Evolutionary conservation across 64 coral and sea anemone species (phyloP), one percentile per base, ranked within the genome.

Genomic region (Porites lutea): DNA sequence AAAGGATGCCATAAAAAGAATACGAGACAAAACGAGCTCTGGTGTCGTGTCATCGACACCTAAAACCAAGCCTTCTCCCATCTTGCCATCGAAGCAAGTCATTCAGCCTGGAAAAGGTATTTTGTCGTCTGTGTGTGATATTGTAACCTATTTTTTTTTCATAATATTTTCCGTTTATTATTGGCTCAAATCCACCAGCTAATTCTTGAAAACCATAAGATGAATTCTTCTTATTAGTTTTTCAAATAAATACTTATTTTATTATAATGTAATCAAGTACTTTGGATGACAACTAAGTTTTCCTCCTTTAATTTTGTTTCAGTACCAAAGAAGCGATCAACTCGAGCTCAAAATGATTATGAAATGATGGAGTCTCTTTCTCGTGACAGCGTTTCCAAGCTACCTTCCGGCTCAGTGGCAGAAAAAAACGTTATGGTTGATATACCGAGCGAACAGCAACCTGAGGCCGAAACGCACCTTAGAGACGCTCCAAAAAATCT

Each of bases 1-100:
- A 50, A 48, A 84, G 81, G 81, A 84, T 45, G 81, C 81, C 14
- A 67, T 84, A 10, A 84, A 84, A 10, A 61, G 81, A 64, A 68
- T 8, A 10, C 61, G 46, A 52, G 63, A 52, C 3, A 84, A 68
- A 68, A 69, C 19, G 43, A 84, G 81, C 15, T 52, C 81, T 18
- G 81, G 46, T 15, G 52, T 37, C 19, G 63, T 51, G 46, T 52
- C 48, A 52, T 51, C 81, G 62, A 80, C 54, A 43, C 78, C 78
- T 2, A 84, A 52, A 84, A 69, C 13, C 63, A 84, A 84, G 69
- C 81, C 27, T 37, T 37, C 81, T 84, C 81, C 81, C 19, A 50
- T 16, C 2, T 8, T 19, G 11, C 63, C 52, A 8, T 44, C 47
- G 4, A 84, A 68, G 69, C 45, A 67, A 7, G 64, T 52, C 15